Conservation (phyloP, 2,888 invertebrate genomes). For the Chromoteleia sp. region DNA sequence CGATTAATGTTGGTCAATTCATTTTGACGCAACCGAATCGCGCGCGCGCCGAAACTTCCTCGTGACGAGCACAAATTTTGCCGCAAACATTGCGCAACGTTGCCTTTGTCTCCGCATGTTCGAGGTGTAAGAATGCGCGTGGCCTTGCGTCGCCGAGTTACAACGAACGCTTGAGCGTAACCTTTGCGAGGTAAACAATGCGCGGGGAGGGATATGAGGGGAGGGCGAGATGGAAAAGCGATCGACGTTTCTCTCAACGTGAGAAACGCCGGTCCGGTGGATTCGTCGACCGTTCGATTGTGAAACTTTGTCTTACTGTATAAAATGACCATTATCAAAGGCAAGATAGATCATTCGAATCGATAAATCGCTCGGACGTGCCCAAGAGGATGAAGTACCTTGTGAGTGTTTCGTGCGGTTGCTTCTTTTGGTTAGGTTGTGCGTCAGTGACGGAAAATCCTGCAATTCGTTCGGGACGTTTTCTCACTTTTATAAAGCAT, state of each 20-base stretch:
- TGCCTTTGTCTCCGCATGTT: conserved; percentile 33
- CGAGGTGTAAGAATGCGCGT: conserved; percentile 44
- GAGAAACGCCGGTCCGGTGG: conserved; percentile 43
- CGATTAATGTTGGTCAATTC: conserved; percentile 49
- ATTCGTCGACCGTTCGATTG: conserved; percentile 35
- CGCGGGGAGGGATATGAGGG: not conserved
- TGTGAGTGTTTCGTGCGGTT: conserved; percentile 54
- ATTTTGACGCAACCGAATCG: conserved; percentile 38
- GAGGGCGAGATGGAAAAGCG: conserved; percentile 32
- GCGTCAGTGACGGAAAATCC: not conserved
- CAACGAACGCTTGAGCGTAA: conserved; percentile 36
- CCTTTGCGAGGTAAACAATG: conserved; percentile 39
- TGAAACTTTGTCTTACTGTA: conserved; percentile 36
- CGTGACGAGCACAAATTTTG: conserved; percentile 38
- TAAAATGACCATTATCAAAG: conserved; percentile 63
- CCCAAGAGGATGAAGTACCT: conserved; percentile 50
- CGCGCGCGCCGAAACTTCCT: conserved; percentile 42
- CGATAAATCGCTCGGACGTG: conserved; percentile 17
- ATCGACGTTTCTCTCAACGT: conserved; percentile 45
- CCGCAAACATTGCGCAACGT: conserved; percentile 27
- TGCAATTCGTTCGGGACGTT: not conserved
- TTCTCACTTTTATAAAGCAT: conserved; percentile 18
- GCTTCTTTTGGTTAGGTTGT: conserved; percentile 3
- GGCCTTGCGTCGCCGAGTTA: conserved; percentile 41
- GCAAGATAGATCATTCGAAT: conserved; percentile 41